Conservation (phyloP, 2,888 invertebrate species). For the Lordiphosa andalusiaca region DNA sequence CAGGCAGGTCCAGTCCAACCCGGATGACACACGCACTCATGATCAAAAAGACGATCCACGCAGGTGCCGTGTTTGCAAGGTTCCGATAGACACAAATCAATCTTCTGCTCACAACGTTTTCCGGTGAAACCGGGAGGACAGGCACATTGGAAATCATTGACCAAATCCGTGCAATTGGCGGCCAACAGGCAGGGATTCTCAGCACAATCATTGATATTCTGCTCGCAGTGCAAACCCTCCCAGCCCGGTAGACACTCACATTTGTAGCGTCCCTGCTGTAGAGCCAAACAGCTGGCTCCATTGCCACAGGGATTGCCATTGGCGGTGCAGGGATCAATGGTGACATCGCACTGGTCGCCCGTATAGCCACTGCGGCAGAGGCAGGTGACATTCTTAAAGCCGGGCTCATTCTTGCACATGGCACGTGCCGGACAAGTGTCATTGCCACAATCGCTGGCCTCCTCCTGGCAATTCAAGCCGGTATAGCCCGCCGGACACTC, state of each 20-base stretch:
- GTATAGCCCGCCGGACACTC: slow-evolving; percentile 92
- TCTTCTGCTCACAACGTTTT: slow-evolving; percentile 96
- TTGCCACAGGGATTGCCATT: slow-evolving; percentile 95
- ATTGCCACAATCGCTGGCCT: slow-evolving; percentile 91
- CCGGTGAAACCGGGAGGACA: slow-evolving; percentile 98
- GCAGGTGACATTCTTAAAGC: slow-evolving; percentile 93
- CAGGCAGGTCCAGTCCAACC: slow-evolving; percentile 95
- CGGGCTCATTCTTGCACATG: slow-evolving; percentile 97
- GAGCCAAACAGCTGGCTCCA: slow-evolving; percentile 92
- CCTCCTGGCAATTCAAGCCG: slow-evolving; percentile 97
- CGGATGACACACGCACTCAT: slow-evolving; percentile 93
- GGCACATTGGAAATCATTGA: slow-evolving; percentile 95
- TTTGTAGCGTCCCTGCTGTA: slow-evolving; percentile 94
- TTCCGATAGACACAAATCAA: slow-evolving; percentile 92
- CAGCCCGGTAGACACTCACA: slow-evolving; percentile 98
- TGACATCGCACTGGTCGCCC: slow-evolving; percentile 94
- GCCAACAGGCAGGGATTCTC: slow-evolving; percentile 94
- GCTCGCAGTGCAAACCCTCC: slow-evolving; percentile 97
- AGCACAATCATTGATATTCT: slow-evolving; percentile 95
- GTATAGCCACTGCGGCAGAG: slow-evolving; percentile 97
- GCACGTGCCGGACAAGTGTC: slow-evolving; percentile 97
- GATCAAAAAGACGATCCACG: slow-evolving; percentile 91
- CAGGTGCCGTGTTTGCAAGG: slow-evolving; percentile 97
- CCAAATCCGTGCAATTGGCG: slow-evolving; percentile 95
- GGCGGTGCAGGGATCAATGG: slow-evolving; percentile 93